These are phyloP conservation scores for Gambusia holbrooki DNA, from an alignment of 2,113 vertebrate species.

Conservation along the genomic window DNA sequence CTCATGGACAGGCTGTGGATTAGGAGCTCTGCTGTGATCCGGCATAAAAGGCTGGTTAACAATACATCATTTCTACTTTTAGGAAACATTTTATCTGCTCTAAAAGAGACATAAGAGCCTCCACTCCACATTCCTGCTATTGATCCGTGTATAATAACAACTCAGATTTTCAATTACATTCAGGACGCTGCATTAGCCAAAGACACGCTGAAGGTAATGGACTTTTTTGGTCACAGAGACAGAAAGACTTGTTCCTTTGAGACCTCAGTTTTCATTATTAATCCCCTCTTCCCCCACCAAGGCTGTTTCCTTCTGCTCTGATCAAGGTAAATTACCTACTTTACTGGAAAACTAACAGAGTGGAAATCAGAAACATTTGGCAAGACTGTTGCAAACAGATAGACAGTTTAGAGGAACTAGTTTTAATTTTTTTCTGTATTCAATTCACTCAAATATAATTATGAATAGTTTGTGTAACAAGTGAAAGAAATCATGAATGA, in stretches of 20 bases:
- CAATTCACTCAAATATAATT: too few relatives aligned
- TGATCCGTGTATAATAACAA: constrained; percentile 45
- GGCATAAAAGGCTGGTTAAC: background rate
- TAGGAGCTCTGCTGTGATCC: constrained; percentile 4
- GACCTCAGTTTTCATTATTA: constrained; percentile 77
- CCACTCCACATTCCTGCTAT: constrained; percentile 37
- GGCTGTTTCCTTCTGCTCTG: constrained; percentile 63
- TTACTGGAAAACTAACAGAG: constrained; percentile 42
- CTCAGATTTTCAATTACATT: constrained; percentile 74
- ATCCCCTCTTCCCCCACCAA: constrained; percentile 44
- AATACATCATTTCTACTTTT: constrained; percentile 19
- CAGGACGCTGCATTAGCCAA: constrained; percentile 69
- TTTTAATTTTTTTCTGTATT: too few relatives aligned
- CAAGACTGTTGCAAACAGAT: too few relatives aligned
- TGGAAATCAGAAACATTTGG: background rate
- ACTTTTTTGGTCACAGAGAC: constrained; percentile 74
- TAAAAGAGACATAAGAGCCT: constrained; percentile 24
- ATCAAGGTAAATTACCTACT: constrained; percentile 73
- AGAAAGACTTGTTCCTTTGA: constrained; percentile 65
- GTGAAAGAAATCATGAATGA: too few relatives aligned
- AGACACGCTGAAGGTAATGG: constrained; percentile 75
- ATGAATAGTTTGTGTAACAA: too few relatives aligned
- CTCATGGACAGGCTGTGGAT: background rate
- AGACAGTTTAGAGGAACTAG: too few relatives aligned
- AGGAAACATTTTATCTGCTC: constrained; percentile 37